These are phyloP conservation scores for Archivesica marissinica DNA, from an alignment of 1,140 invertebrate species.

Conservation along the genomic window DNA sequence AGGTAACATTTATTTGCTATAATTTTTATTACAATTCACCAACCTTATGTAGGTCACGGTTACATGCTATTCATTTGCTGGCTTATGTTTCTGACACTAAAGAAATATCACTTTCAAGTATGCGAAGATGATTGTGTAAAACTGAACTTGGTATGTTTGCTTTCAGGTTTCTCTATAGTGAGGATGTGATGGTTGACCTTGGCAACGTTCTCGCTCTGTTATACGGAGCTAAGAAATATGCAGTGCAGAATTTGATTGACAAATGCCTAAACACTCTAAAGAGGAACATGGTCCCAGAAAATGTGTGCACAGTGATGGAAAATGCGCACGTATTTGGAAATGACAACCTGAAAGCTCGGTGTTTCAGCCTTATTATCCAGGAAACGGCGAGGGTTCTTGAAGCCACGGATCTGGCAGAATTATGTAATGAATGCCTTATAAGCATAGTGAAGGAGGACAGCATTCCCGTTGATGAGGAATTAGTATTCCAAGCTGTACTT, in stretches of 20 bases:
- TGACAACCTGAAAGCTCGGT: constrained; percentile 59
- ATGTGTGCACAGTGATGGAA: constrained; percentile 66
- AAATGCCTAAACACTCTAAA: constrained; percentile 63
- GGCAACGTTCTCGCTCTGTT: constrained; percentile 60
- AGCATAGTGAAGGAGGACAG: constrained; percentile 57
- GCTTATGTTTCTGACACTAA: too few species aligned
- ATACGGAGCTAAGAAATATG: constrained; percentile 68
- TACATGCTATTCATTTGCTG: too few species aligned
- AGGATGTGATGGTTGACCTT: constrained; percentile 52
- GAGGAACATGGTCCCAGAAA: constrained; percentile 50
- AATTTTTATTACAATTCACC: too few species aligned
- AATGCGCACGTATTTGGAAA: constrained; percentile 54
- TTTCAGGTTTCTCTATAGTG: constrained; percentile 68
- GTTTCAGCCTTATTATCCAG: constrained; percentile 52
- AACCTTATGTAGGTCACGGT: too few species aligned
- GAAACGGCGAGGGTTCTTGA: constrained; percentile 51
- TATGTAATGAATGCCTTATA: constrained; percentile 59
- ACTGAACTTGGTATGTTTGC: neutral
- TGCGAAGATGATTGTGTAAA: too few species aligned
- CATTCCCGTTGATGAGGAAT: constrained; percentile 45
- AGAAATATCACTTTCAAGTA: too few species aligned
- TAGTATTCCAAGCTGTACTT: constrained; percentile 55
- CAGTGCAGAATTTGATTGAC: constrained; percentile 54
- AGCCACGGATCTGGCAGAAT: constrained; percentile 43
- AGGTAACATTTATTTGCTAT: too few species aligned